These are phyloP conservation scores for Adoxophyes honmai DNA, from an alignment of 1,140 invertebrate genomes.

Conservation along the genomic window DNA sequence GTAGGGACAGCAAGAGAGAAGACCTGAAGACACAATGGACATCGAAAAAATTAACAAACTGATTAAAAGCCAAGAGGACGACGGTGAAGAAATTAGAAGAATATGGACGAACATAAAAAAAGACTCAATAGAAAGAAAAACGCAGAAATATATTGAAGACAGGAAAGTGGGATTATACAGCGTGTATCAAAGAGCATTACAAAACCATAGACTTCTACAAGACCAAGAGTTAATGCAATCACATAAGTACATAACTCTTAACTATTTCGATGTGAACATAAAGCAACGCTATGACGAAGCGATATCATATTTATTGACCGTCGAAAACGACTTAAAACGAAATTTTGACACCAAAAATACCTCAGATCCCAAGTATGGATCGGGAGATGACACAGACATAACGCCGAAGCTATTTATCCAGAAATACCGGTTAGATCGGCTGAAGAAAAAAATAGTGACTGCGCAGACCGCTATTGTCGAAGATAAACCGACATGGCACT, in stretches of 20 bases:
- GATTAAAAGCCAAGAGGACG: slow-evolving; percentile 8
- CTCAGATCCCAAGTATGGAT: background rate
- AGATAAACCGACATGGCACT: slow-evolving; percentile 3
- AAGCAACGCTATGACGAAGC: background rate
- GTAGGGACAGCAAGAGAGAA: slow-evolving; percentile 1
- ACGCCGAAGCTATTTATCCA: background rate
- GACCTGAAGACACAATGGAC: slow-evolving; percentile 6
- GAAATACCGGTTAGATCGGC: background rate
- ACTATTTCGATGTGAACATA: slow-evolving; percentile 4
- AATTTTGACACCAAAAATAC: background rate
- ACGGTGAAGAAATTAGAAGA: slow-evolving; percentile 1
- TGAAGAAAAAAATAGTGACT: background rate
- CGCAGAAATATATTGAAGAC: background rate
- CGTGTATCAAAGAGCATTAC: slow-evolving; percentile 1
- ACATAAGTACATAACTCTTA: slow-evolving; percentile 6
- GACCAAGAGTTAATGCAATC: background rate
- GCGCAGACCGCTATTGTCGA: background rate
- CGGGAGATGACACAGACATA: background rate
- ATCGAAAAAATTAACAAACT: slow-evolving; percentile 7
- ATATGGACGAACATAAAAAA: slow-evolving; percentile 9
- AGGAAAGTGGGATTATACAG: background rate
- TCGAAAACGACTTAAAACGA: background rate
- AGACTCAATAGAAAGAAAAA: background rate
- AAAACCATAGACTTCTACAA: slow-evolving; percentile 7
- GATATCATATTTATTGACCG: background rate